phyloP scores from a whole-genome alignment of 1,140 invertebrate genomes.

The Pogonognathellus flavescens region DNA sequence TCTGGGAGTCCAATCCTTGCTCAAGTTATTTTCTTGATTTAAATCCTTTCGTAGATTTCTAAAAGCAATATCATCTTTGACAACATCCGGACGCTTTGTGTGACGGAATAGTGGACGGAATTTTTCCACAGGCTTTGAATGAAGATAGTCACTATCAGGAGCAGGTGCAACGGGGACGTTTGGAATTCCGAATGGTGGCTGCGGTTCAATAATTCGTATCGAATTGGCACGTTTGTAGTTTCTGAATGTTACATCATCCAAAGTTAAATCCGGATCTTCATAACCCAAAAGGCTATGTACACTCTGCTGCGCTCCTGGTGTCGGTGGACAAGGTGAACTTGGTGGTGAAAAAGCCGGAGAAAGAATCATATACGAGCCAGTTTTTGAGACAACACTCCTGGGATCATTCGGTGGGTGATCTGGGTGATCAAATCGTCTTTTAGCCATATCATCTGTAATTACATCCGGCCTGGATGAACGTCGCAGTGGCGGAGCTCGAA shows the following conservation, averaged over 20 bases:
- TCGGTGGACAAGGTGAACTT: slow-evolving; percentile 59
- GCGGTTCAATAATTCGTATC: slow-evolving; percentile 74
- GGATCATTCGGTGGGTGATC: slow-evolving; percentile 70
- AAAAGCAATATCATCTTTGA: slow-evolving; percentile 89
- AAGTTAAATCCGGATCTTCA: slow-evolving; percentile 83
- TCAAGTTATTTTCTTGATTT: slow-evolving; percentile 58
- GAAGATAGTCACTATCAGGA: slow-evolving; percentile 85
- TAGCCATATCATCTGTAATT: slow-evolving; percentile 84
- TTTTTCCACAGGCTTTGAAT: slow-evolving; percentile 77
- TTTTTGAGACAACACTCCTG: slow-evolving; percentile 73
- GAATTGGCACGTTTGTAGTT: slow-evolving; percentile 81
- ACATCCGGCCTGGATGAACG: slow-evolving; percentile 75
- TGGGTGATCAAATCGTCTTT: slow-evolving; percentile 77
- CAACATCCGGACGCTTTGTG: slow-evolving; percentile 81
- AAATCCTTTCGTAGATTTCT: slow-evolving; percentile 84
- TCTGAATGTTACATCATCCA: slow-evolving; percentile 86
- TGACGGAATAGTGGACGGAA: slow-evolving; percentile 76
- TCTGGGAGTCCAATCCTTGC: slow-evolving; percentile 70
- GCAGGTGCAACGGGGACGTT: slow-evolving; percentile 82
- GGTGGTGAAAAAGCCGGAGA: slow-evolving; percentile 76
- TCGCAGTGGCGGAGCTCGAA: slow-evolving; percentile 68
- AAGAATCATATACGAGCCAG: slow-evolving; percentile 80
- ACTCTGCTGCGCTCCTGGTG: not conserved
- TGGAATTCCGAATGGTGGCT: slow-evolving; percentile 91
- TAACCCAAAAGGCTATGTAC: slow-evolving; percentile 67